phyloP scores from a whole-genome alignment of 2,797 vertebrate genomes.

The Lerista edwardsae region DNA sequence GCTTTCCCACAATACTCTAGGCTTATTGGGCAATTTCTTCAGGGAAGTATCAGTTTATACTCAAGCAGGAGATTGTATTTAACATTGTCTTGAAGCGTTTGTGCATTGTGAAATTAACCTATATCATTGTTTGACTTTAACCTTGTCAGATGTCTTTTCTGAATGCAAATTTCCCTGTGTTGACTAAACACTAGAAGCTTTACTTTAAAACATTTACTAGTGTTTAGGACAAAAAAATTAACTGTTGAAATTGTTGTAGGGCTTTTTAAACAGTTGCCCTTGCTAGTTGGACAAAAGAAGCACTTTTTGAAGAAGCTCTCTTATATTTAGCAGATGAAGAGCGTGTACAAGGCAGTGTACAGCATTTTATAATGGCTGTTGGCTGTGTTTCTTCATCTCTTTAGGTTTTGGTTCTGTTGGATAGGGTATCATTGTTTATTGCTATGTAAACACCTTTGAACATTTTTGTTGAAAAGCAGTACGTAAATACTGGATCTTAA shows the following conservation, averaged over 20 bases:
- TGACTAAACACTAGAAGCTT: slow-evolving; percentile 38
- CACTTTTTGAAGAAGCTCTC: no score
- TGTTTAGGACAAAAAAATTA: not conserved
- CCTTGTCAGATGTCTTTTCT: slow-evolving; percentile 36
- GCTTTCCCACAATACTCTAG: not conserved
- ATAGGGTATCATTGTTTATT: no score
- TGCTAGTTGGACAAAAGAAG: no score
- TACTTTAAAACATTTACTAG: slow-evolving; percentile 27
- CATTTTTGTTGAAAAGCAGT: no score
- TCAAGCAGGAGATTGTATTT: not conserved
- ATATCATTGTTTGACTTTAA: slow-evolving; percentile 51
- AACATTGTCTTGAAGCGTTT: not conserved
- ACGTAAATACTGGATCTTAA: no score
- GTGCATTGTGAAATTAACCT: slow-evolving; percentile 19
- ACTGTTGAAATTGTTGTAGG: not conserved
- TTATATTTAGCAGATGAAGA: no score
- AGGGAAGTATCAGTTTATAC: rapidly evolving
- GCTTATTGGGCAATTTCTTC: not conserved
- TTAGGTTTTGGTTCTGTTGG: no score
- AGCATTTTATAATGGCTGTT: no score
- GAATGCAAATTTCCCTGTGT: slow-evolving; percentile 54
- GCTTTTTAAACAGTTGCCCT: no score
- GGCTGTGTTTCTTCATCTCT: no score
- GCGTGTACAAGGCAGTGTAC: no score
- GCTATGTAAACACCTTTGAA: no score